These are phyloP conservation scores for Chaetoderma sp. DNA, from an alignment of 2,888 invertebrate genomes.

Conservation along the genomic window DNA sequence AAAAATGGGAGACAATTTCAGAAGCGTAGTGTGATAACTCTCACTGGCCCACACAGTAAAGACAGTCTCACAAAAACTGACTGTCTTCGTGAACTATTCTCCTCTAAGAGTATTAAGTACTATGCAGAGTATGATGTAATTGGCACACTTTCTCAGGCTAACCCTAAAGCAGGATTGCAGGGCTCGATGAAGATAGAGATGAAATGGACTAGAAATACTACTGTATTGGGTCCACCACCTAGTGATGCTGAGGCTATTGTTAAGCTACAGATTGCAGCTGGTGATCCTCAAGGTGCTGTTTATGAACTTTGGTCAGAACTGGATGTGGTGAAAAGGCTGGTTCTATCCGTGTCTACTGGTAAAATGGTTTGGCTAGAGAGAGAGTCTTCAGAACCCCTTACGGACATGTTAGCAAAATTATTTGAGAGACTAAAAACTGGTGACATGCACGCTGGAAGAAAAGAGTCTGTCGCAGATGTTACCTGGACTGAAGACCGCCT, in stretches of 20 bases:
- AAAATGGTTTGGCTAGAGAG: slow-evolving; percentile 48
- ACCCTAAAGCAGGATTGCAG: slow-evolving; percentile 25
- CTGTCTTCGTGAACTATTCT: background rate
- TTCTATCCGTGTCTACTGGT: slow-evolving; percentile 39
- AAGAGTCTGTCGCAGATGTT: slow-evolving; percentile 26
- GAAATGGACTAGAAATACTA: slow-evolving; percentile 41
- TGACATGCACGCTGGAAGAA: slow-evolving; percentile 35
- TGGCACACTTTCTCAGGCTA: slow-evolving; percentile 9
- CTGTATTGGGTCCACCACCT: slow-evolving; percentile 45
- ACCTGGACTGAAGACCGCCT: slow-evolving; percentile 31
- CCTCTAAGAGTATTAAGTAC: background rate
- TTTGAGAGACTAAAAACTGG: slow-evolving; percentile 44
- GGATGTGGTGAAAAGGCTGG: slow-evolving; percentile 36
- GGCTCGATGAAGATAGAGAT: slow-evolving; percentile 44
- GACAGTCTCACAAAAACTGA: background rate
- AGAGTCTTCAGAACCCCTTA: slow-evolving; percentile 33
- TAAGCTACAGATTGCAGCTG: slow-evolving; percentile 42
- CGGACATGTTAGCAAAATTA: slow-evolving; percentile 40
- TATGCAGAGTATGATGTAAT: slow-evolving; percentile 22
- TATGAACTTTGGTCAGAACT: slow-evolving; percentile 43
- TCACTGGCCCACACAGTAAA: background rate
- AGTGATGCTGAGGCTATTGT: slow-evolving; percentile 40
- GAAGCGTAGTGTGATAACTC: slow-evolving; percentile 2
- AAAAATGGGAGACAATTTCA: slow-evolving; percentile 26
- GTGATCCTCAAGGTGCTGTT: slow-evolving; percentile 41